Base-by-base conservation (phyloP, 2,797 vertebrate species). In the Vespertilio murinus region DNA sequence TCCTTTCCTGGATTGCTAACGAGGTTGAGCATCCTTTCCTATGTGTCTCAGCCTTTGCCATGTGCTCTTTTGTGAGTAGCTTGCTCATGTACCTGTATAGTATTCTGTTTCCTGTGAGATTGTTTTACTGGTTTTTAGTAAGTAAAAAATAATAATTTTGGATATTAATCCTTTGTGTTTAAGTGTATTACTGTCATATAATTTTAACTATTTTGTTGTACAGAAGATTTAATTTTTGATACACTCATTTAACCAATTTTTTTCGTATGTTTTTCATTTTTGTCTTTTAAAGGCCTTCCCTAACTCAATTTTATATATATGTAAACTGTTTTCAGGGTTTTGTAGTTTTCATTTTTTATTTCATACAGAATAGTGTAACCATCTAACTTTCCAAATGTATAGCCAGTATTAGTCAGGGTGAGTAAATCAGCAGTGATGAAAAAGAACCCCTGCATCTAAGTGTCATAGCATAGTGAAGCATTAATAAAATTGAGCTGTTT, bases 121-220 rank as follows among this genome's bases (percentile, higher is more conserved):
- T 54, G 30, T 47, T 90, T 61, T 35, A 69, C 33, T 93, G 35
- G 52, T 59, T 30, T 40, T 74, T 65, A 59, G 28, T 33, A 35
- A 74, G 88, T 67, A 42, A 84, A 84, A 94, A 45, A 64, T 40
- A 73, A 40, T 93, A 64, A 73, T 52, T 84, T 33, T 59, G 65
- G 12, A 10, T 54, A 56, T 33, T 73, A 56, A 86, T 56, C 18
- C 56, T 77, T 33, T 85, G 20, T 85, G 56, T 86, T 52, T 75
- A 70, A 61, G 33, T 35, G 28, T 87, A 7, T 75, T 81, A 61
- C 33, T 61, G 6, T 52, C 23, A 18, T 23, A 12, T 30, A 69
- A 13, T 52, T 85, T 82, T 42, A 61, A 75, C 38, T 81, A 0
- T 61, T 86, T 52, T 75, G 23, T 85, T 74, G 38, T 64, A 74